A percentile compares a stretch with the other conserved stretches of the same genome.
Evolutionary conservation across 1,140 invertebrate species (phyloP).

Genomic region (Eurosta solidaginis): DNA sequence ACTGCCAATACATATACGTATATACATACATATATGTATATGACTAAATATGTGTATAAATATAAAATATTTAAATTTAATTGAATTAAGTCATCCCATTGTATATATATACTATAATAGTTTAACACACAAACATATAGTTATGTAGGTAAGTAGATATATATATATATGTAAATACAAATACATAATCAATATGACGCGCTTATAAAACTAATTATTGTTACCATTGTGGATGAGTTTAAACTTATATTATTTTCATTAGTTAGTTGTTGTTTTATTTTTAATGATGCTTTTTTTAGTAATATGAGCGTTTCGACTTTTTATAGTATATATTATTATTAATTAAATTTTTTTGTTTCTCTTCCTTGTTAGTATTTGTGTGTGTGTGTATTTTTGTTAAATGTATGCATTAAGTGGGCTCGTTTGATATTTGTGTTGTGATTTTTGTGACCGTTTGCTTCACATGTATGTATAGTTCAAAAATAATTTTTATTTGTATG

Average conservation of each 20-base stretch:
- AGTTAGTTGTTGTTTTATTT: background rate
- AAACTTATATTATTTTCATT: background rate
- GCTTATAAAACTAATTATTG: slow-evolving; percentile 37
- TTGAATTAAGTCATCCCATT: background rate
- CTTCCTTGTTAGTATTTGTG: background rate
- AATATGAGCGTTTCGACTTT: background rate
- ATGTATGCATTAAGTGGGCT: background rate
- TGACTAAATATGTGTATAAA: background rate
- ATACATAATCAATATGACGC: slow-evolving; percentile 32
- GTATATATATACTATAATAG: background rate
- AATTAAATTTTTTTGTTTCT: background rate
- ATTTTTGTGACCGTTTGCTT: slow-evolving; percentile 22
- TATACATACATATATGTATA: background rate
- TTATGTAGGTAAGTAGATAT: background rate
- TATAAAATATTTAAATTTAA: slow-evolving; percentile 3
- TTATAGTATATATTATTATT: background rate
- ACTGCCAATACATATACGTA: background rate
- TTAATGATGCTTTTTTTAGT: background rate
- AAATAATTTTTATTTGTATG: background rate
- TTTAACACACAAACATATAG: slow-evolving; percentile 18
- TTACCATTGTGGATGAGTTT: slow-evolving; percentile 38
- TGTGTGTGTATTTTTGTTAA: background rate
- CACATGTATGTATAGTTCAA: background rate
- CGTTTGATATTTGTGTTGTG: background rate
- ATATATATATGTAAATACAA: slow-evolving; percentile 1